Evolutionary conservation across 2,888 invertebrate species (phyloP), one percentile per base, ranked within the genome.

Genomic region (Muschampia plurimacula): DNA sequence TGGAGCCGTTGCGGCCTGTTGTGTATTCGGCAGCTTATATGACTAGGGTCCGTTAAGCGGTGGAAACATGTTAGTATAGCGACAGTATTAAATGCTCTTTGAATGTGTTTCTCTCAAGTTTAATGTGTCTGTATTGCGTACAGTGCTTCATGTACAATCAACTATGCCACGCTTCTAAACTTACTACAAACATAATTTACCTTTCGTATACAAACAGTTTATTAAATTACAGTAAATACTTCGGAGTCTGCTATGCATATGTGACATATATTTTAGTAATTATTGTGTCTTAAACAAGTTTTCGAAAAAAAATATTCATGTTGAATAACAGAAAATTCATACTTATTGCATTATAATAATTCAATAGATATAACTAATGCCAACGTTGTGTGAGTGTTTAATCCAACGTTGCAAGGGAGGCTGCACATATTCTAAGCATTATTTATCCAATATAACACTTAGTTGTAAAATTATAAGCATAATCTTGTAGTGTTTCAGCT

Each of bases 41-140:
- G 83, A 82, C 80, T 79, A 79, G 82, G 82, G 82, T 81, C 81
- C 83, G 78, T 85, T 82, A 82, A 82, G 86, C 81, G 80, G 82
- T 83, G 82, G 84, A 81, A 82, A 83, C 86, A 84, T 85, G 86
- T 86, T 82, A 84, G 81, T 83, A 22, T 22, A 80, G 83, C 84
- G 84, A 85, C 85, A 85, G 82, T 82, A 84, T 86, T 84, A 87
- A 86, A 85, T 83, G 83, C 81, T 83, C 80, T 82, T 86, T 85
- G 82, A 82, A 83, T 85, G 84, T 88, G 84, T 83, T 85, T 77
- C 79, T 74, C 65, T 69, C 74, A 28, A 55, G 22, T 55, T 9
- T 55, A 13, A 22, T 78, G 78, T 78, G 75, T 80, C 70, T 81
- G 76, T 81, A 75, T 75, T 68, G 75, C 73, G 76, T 70, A 74